phyloP scores from a whole-genome alignment of 2,888 invertebrate species.

The Ectemnius lituratus region DNA sequence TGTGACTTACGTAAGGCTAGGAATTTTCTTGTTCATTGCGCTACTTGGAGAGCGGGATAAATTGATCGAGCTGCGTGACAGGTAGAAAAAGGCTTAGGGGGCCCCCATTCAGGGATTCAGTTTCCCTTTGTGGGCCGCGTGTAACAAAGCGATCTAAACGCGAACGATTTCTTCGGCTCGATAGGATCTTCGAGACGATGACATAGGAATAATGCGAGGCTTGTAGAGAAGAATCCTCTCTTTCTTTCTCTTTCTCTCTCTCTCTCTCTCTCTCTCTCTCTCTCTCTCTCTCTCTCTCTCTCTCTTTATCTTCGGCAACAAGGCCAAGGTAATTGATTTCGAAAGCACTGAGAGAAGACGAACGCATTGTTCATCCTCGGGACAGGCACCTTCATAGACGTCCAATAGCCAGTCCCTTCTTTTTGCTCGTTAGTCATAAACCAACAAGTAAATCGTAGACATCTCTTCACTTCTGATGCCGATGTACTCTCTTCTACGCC shows the following conservation, averaged over 20 bases:
- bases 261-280: neutral
- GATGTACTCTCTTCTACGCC: no score
- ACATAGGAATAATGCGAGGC: conserved; percentile 15
- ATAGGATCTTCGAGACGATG: conserved; percentile 16
- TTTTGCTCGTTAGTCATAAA: conserved; percentile 2
- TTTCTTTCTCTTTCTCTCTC: no score
- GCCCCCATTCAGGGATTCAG: neutral
- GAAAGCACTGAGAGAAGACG: neutral
- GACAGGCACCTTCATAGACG: no score
- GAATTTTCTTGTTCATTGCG: conserved; percentile 6
- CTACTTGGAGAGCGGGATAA: conserved; percentile 22
- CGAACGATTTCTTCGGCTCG: conserved; percentile 25
- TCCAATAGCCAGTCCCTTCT: no score
- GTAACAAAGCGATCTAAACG: conserved; percentile 13
- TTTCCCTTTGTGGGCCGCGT: conserved; percentile 7
- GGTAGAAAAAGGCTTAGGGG: conserved; percentile 14
- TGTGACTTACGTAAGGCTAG: neutral
- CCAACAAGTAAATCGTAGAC: neutral
- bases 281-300: neutral
- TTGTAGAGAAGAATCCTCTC: no score
- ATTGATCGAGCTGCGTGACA: conserved; percentile 34
- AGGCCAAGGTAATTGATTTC: neutral
- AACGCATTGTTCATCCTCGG: neutral
- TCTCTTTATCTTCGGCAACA: neutral
- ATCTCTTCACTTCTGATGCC: neutral